Evolutionary conservation across 2,797 vertebrate genomes (phyloP), one percentile per base, ranked within the genome.

Genomic region (Phataginus tetradactyla): DNA sequence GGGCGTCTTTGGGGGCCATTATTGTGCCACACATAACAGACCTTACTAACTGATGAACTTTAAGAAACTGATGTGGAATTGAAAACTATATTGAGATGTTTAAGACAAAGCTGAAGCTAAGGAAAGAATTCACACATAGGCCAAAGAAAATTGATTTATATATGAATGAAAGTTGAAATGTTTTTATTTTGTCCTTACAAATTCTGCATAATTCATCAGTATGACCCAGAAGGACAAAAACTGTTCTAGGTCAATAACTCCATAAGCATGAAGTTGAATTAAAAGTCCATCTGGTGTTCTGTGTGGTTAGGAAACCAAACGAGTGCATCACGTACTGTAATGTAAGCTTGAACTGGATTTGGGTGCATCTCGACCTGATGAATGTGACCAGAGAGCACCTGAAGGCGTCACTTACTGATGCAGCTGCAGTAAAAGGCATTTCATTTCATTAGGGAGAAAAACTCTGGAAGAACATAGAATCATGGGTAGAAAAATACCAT

Each of bases 401-500:
- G 90, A 94, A 79, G 25, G 18, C 27, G 84, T 55, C 45, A 77
- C 10, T 63, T 80, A 80, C 39, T 83, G 49, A 94, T 69, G 91
- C 84, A 77, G 51, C 37, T 91, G 55, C 49, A 94, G 81, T 85
- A 96, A 95, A 94, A 75, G 92, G n/a, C 80, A 71, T 49, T 59
- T 71, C 80, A 89, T 86, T 94, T 75, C 27, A 86, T 91, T 91
- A 80, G 27, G 61, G 79, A 80, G 39, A 69, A 86, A 93, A 96
- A 64, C 15, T 88, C n/a, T 84, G 32, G 34, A 95, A 79, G 42
- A 63, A 96, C 94, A 86, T 61, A 64, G 42, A 94, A 51, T 86
- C 86, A 94, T 81, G 39, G n/a, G 81, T 90, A 25, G 25, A 21
- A 90, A 92, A 90, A 92, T 71, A 29, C 2, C 12, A 18, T 86